These are phyloP conservation scores for Otis tarda DNA, from an alignment of 2,113 vertebrate genomes.

Conservation along the genomic window DNA sequence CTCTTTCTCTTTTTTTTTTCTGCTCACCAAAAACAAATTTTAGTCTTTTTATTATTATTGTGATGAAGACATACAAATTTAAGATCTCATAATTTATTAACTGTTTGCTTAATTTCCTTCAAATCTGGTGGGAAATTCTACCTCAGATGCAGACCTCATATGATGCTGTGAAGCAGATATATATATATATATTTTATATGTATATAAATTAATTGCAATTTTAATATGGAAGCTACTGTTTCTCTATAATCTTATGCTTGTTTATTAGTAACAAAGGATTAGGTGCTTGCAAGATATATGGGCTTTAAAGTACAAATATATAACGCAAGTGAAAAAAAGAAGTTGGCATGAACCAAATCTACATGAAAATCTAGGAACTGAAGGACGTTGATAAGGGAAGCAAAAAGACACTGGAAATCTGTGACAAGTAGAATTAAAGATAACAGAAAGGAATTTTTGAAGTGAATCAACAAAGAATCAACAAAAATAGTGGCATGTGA, in stretches of 20 bases:
- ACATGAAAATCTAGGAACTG: neutral
- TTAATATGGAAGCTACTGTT: neutral
- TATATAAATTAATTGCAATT: neutral
- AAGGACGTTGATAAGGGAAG: neutral
- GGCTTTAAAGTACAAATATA: neutral
- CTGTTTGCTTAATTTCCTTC: neutral
- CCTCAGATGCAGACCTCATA: neutral
- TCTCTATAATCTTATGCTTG: neutral
- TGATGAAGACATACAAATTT: slow-evolving; percentile 8
- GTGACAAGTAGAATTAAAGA: neutral
- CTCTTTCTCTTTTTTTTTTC: neutral
- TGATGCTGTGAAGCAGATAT: neutral
- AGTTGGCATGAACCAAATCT: neutral
- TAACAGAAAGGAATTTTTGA: neutral
- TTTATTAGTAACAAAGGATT: neutral
- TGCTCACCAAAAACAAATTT: neutral
- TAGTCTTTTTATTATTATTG: neutral
- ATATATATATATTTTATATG: neutral
- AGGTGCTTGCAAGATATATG: neutral
- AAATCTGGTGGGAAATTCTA: slow-evolving; percentile 4
- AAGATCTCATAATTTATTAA: slow-evolving; percentile 41
- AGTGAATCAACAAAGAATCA: neutral
- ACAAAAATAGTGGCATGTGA: neutral
- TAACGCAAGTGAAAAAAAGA: neutral
- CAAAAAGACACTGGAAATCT: neutral